Percentiles rank a stretch among this genome's conserved stretches.
These are phyloP conservation scores for Aphidoletes aphidimyza DNA, from an alignment of 2,888 invertebrate species.

Conservation along the genomic window DNA sequence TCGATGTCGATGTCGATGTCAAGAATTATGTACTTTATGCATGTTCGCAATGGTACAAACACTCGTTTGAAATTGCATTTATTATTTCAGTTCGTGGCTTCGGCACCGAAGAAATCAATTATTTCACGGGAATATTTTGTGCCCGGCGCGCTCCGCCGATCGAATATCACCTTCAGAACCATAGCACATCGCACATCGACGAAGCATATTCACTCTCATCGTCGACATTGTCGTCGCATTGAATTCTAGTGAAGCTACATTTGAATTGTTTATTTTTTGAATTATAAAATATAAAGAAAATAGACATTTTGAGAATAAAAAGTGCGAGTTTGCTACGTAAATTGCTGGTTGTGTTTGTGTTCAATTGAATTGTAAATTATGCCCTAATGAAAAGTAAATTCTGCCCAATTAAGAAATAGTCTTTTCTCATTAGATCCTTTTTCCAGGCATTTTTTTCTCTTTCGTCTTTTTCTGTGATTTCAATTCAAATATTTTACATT, in stretches of 20 bases:
- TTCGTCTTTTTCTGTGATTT: not conserved
- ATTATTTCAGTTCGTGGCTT: not conserved
- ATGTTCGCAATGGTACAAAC: constrained; percentile 16
- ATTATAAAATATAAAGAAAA: too few species aligned
- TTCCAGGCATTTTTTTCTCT: not conserved
- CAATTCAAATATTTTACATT: not conserved
- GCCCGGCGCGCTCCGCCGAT: not conserved
- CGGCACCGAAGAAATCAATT: constrained; percentile 13
- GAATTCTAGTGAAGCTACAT: not conserved
- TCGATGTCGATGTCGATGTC: constrained; percentile 45
- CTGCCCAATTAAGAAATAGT: constrained; percentile 52
- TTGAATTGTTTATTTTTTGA: not conserved
- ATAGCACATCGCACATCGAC: not conserved
- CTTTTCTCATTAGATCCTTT: not conserved
- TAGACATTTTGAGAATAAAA: too few species aligned
- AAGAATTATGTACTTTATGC: constrained; percentile 20
- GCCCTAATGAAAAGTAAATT: constrained; percentile 37
- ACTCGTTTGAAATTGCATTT: constrained; percentile 20
- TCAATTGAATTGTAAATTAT: constrained; percentile 26
- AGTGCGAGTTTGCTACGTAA: not conserved
- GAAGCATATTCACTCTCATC: not conserved
- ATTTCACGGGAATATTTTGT: not conserved
- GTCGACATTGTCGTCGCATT: not conserved
- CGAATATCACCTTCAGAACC: not conserved
- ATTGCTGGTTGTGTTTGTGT: not conserved